Base-by-base conservation (phyloP, 2,113 vertebrate species). In the Trematomus loennbergii region DNA sequence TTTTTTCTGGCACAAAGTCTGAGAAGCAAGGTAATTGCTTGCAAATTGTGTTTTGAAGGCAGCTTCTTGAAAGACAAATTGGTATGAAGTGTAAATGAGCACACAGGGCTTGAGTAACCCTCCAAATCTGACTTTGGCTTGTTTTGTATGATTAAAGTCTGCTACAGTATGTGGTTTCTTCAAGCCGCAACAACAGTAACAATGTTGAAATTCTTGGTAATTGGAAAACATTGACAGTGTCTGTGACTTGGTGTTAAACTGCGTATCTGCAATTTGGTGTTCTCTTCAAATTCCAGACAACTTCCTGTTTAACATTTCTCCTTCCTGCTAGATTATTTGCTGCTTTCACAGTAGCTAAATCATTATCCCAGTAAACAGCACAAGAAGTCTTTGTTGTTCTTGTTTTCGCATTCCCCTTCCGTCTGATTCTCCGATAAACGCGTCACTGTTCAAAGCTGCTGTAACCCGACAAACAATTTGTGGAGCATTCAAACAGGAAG, bases 401-500 rank as follows among this genome's bases (percentile, higher is more conserved):
- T 88, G 79, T 85, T 90, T 89, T 86, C 0, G 5, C 72, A 54
- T 83, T 88, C 55, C 66, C 79, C 50, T 49, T 25, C 73, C 0
- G 46, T 64, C 88, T 29, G 84, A 91, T 90, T 65, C 63, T 68
- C 62, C 33, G 87, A 92, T 91, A 93, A 92, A 87, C 83, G 70
- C 11, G 74, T 70, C 79, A 43, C 62, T 46, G 63, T 90, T 93
- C 87, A 92, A 92, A 93, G 89, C 83, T 12, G 45, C 81, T 45
- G 25, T 55, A 84, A 87, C 75, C 80, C 79, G 84, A 87, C 82
- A 82, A 88, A 90, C 89, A 86, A 71, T 88, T 81, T 87, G 72
- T 33, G 17, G 17, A 54, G 87, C 90, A 54, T 90, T 91, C 87
- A 90, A 94, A 94, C 94, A 94, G 94, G 95, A 95, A 94, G 89